phyloP scores from a whole-genome alignment of 1,140 invertebrate genomes.

The Melipona quadrifasciata region DNA sequence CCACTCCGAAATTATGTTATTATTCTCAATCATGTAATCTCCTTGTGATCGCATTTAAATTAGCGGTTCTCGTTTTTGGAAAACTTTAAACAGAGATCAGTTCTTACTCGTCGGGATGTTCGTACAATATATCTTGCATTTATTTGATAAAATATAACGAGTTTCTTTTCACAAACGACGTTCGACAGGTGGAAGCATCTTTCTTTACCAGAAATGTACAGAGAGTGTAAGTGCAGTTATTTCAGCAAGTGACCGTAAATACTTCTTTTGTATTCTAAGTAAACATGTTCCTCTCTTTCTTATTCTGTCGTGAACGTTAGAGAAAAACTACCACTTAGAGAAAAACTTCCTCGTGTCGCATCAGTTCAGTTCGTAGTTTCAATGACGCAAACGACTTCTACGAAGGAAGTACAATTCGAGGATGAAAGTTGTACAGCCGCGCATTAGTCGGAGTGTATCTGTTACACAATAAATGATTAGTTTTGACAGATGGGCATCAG shows the following conservation, averaged over 20 bases:
- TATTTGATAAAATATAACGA: not conserved
- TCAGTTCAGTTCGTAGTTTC: not conserved
- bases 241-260: not conserved
- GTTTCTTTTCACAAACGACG: not conserved
- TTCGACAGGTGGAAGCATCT: not conserved
- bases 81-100: not conserved
- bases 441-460: conserved; percentile 21
- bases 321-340: no score
- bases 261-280: no score
- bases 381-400: conserved; percentile 33
- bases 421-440: conserved; percentile 23
- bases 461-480: conserved; percentile 50
- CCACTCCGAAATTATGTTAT: conserved; percentile 16
- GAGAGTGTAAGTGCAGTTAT: not conserved
- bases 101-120: not conserved
- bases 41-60: not conserved
- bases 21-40: conserved; percentile 10
- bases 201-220: not conserved
- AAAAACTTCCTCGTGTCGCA: conserved; percentile 1
- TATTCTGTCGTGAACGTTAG: not conserved
- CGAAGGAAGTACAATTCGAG: not conserved
- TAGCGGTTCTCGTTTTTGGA: not conserved
- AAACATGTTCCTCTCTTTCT: not conserved
- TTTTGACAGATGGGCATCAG: conserved; percentile 40
- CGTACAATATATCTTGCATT: not conserved